Conservation (phyloP, 2,113 vertebrate genomes). For the Burhinus oedicnemus region DNA sequence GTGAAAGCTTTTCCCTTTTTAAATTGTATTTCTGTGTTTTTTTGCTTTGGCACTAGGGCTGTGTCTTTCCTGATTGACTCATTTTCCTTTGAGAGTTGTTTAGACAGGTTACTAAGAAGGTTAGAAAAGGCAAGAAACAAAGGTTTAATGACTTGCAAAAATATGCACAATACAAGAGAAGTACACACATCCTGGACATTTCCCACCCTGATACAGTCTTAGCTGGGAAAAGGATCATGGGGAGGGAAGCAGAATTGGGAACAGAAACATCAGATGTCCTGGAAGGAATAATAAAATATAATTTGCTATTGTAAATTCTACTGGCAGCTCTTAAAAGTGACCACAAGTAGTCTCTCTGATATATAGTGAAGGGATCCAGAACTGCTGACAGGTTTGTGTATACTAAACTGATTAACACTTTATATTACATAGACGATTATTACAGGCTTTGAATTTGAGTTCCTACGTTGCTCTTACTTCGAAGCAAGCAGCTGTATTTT, state of each 20-base stretch:
- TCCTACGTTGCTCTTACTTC: background rate
- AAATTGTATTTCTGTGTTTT: background rate
- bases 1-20: background rate
- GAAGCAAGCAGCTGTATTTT: background rate
- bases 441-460: background rate
- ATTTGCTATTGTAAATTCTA: slow-evolving; percentile 24
- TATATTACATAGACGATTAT: background rate
- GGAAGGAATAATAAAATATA: background rate
- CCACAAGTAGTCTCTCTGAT: background rate
- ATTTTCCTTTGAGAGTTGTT: slow-evolving; percentile 31
- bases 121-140: slow-evolving; percentile 48
- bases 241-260: background rate
- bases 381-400: background rate
- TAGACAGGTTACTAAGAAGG: slow-evolving; percentile 12
- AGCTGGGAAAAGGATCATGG: background rate
- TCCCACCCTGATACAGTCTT: background rate
- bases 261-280: background rate
- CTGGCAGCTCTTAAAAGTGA: slow-evolving; percentile 9
- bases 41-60: background rate
- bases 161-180: background rate
- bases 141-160: slow-evolving; percentile 24
- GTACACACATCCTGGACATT: background rate
- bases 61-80: slow-evolving; percentile 12
- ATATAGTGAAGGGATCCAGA: background rate
- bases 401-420: background rate